phyloP scores from a whole-genome alignment of 2,113 vertebrate species.

The Blennius ocellaris region DNA sequence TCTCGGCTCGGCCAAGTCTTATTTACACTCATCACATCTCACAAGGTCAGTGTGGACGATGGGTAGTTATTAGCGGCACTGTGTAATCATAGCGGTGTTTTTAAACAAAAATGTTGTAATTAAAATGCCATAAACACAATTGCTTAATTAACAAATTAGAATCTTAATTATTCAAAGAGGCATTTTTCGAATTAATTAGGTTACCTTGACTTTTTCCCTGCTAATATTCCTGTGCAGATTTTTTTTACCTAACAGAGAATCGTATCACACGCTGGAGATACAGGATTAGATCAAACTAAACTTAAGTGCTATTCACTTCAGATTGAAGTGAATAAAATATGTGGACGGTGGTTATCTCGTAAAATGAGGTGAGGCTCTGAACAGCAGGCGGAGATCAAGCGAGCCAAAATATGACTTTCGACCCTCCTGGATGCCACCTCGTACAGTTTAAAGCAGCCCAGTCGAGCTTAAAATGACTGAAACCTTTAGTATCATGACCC shows the following conservation, averaged over 20 bases:
- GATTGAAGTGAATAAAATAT: background rate
- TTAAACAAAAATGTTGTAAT: background rate
- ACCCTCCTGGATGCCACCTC: background rate
- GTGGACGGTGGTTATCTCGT: background rate
- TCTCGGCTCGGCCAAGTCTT: background rate
- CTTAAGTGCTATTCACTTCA: background rate
- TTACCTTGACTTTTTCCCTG: conserved; percentile 4
- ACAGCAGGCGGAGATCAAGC: background rate
- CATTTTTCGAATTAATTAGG: conserved; percentile 25
- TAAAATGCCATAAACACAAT: conserved; percentile 27
- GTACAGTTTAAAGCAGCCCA: conserved; percentile 7
- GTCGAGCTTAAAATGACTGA: background rate
- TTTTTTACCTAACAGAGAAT: background rate
- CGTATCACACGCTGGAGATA: background rate
- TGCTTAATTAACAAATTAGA: conserved; percentile 21
- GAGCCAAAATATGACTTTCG: background rate
- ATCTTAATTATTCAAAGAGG: conserved; percentile 22
- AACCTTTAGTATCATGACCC: background rate
- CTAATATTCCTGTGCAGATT: background rate
- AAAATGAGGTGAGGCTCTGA: background rate
- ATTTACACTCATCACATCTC: conserved; percentile 5
- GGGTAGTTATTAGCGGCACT: background rate
- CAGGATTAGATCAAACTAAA: background rate
- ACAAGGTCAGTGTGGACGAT: background rate
- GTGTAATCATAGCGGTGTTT: background rate